phyloP scores from a whole-genome alignment of 2,888 invertebrate genomes.

The Alcis repandata region DNA sequence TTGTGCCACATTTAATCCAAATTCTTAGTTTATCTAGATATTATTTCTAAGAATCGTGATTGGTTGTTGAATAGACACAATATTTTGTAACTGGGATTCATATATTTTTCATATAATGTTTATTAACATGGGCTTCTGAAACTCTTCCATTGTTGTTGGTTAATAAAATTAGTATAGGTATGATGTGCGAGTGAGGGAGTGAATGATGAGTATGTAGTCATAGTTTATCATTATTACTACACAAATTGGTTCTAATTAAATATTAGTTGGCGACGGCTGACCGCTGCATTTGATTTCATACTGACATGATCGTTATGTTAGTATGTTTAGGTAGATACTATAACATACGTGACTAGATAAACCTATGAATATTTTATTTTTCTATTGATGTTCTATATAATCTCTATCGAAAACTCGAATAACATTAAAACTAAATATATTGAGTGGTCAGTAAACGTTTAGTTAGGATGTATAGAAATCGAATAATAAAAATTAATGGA shows the following conservation, averaged over 20 bases:
- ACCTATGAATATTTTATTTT: conserved; percentile 70
- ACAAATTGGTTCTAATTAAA: conserved; percentile 51
- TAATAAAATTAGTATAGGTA: conserved; percentile 53
- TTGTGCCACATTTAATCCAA: conserved; percentile 53
- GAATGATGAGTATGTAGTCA: conserved; percentile 45
- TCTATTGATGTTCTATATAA: conserved; percentile 68
- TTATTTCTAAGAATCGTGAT: conserved; percentile 44
- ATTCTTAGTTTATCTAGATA: conserved; percentile 43
- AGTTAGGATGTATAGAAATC: conserved; percentile 50
- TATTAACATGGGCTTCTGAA: conserved; percentile 73
- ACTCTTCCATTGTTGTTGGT: conserved; percentile 81
- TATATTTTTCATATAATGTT: conserved; percentile 63
- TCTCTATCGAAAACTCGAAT: conserved; percentile 51
- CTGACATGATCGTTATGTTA: not conserved
- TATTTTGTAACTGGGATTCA: conserved; percentile 48
- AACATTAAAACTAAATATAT: conserved; percentile 40
- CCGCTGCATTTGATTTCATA: conserved; percentile 25
- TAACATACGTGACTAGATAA: conserved; percentile 2
- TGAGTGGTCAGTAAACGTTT: conserved; percentile 55
- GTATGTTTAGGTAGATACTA: conserved; percentile 1
- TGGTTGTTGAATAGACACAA: conserved; percentile 46
- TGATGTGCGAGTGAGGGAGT: conserved; percentile 55
- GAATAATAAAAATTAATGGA: conserved; percentile 42
- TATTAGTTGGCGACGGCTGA: conserved; percentile 37
- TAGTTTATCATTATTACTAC: conserved; percentile 53